Conservation (phyloP, 2,113 vertebrate species). For the Lycaon pictus region DNA sequence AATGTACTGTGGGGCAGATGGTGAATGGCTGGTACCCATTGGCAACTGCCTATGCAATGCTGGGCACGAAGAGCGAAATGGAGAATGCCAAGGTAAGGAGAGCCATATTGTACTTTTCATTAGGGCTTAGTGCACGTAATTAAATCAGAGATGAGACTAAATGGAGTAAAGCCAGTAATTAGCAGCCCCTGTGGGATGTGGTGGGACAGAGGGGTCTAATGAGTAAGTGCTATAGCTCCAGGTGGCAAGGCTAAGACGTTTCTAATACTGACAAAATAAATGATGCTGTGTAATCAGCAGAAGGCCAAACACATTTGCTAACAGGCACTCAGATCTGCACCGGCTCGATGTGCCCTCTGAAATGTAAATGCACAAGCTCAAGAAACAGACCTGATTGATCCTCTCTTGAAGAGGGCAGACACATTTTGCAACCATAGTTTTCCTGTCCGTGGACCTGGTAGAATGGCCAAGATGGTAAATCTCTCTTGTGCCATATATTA, state of each 20-base stretch:
- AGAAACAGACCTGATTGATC: constrained; percentile 37
- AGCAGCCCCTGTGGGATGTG: constrained; percentile 89
- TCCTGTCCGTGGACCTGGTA: not conserved
- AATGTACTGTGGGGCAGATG: constrained; percentile 99
- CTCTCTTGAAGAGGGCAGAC: constrained; percentile 61
- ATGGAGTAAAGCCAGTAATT: constrained; percentile 92
- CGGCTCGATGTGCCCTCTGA: constrained; percentile 70
- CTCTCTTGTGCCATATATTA: not conserved
- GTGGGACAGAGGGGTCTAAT: constrained; percentile 87
- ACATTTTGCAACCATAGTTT: not conserved
- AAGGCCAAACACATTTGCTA: constrained; percentile 84
- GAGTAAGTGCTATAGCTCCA: constrained; percentile 87
- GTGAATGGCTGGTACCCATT: constrained; percentile 99
- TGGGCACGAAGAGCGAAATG: constrained; percentile 95
- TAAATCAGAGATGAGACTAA: constrained; percentile 90
- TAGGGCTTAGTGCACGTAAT: constrained; percentile 85
- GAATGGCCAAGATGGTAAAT: not conserved
- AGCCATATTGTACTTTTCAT: constrained; percentile 84
- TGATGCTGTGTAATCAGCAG: constrained; percentile 77
- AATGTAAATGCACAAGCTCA: constrained; percentile 76
- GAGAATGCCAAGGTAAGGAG: constrained; percentile 97
- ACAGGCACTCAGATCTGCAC: constrained; percentile 78
- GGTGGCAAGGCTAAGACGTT: constrained; percentile 86
- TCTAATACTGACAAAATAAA: constrained; percentile 83
- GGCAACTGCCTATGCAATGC: constrained; percentile 98